Evolutionary conservation across 37 sponge, comb jelly and placozoan genomes (phyloP).

Genomic region (Mnemiopsis leidyi): DNA sequence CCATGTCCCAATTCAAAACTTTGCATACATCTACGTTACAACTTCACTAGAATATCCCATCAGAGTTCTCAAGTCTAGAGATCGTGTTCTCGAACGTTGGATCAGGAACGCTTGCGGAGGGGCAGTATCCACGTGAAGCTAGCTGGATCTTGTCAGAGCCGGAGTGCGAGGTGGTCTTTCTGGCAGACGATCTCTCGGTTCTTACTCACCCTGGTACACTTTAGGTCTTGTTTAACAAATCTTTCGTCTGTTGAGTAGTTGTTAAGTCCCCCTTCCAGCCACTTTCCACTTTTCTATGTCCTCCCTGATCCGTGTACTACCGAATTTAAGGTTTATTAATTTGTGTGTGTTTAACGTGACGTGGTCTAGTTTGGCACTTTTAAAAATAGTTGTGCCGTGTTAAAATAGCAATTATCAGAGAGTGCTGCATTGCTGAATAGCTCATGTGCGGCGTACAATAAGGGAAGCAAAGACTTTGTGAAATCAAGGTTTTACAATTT

Average conservation of each 20-base stretch:
- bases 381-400: neutral
- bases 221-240: neutral
- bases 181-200: slow-evolving; percentile 21
- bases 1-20: too few relatives aligned
- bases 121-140: neutral
- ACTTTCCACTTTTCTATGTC: neutral
- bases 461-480: too few relatives aligned
- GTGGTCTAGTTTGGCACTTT: neutral
- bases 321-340: neutral
- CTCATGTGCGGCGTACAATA: too few relatives aligned
- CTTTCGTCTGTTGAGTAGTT: neutral
- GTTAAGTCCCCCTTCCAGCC: neutral
- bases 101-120: neutral
- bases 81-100: neutral
- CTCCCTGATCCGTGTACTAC: neutral
- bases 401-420: neutral
- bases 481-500: neutral
- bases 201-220: slow-evolving; percentile 8
- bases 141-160: neutral
- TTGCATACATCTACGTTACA: too few relatives aligned
- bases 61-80: neutral
- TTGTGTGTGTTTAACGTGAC: neutral
- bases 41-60: too few relatives aligned
- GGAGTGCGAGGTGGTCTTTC: neutral
- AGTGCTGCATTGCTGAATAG: too few relatives aligned